A percentile compares a stretch with the other conserved stretches of the same genome.
These are phyloP conservation scores for Neolamprologus tretocephalus DNA, from an alignment of 2,113 vertebrate species.

Conservation along the genomic window DNA sequence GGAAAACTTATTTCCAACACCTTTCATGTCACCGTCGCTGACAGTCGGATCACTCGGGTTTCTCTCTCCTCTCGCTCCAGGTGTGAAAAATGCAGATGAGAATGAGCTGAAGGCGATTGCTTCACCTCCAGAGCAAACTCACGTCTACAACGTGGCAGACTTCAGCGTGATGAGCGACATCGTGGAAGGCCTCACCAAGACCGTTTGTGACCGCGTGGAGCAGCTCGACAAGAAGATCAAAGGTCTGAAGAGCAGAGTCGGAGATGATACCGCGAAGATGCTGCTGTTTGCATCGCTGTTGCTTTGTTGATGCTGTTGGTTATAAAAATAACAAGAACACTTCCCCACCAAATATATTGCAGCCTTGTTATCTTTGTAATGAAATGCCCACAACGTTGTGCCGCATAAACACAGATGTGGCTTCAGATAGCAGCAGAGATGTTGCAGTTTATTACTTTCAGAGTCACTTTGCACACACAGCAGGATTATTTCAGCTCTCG, in stretches of 20 bases:
- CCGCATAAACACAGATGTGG: background rate
- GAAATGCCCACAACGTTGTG: background rate
- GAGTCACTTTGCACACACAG: background rate
- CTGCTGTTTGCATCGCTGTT: background rate
- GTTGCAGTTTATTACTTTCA: background rate
- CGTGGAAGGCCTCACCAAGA: conserved; percentile 85
- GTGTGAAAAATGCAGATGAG: conserved; percentile 94
- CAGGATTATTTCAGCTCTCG: background rate
- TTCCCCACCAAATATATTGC: background rate
- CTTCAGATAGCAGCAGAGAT: background rate
- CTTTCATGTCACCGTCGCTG: background rate
- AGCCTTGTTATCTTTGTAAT: background rate
- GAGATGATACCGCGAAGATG: accelerated
- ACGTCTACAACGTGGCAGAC: conserved; percentile 93
- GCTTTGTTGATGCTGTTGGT: background rate
- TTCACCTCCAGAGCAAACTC: conserved; percentile 85
- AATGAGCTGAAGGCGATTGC: conserved; percentile 89
- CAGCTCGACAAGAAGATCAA: conserved; percentile 76
- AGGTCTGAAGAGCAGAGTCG: conserved; percentile 26
- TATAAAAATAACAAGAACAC: background rate
- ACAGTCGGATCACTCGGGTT: background rate
- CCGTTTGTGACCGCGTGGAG: conserved; percentile 85
- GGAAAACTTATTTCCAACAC: background rate
- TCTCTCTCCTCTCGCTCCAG: conserved; percentile 51
- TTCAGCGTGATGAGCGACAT: conserved; percentile 93